Evolutionary conservation across 2,797 vertebrate species (phyloP).

Genomic region (Etheostoma perlongum): DNA sequence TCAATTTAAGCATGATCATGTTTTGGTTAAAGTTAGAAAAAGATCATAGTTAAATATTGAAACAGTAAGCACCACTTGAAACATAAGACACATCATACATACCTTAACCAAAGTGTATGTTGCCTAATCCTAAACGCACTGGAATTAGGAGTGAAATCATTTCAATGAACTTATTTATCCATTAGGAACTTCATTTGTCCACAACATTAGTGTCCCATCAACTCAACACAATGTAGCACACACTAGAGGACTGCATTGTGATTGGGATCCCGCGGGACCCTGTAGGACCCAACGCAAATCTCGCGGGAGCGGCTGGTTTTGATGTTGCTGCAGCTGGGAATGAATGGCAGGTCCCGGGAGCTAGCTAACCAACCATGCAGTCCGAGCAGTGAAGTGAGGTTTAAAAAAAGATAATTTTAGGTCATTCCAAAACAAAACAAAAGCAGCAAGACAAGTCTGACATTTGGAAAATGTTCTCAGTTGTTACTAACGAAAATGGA

Average conservation of each 20-base stretch:
- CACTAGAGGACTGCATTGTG: too few relatives aligned
- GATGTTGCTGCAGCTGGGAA: too few relatives aligned
- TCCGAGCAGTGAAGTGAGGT: background rate
- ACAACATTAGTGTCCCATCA: too few relatives aligned
- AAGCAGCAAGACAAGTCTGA: background rate
- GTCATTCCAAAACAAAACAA: background rate
- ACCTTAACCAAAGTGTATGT: background rate
- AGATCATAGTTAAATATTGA: background rate
- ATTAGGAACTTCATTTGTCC: too few relatives aligned
- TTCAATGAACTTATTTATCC: too few relatives aligned
- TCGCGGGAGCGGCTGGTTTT: too few relatives aligned
- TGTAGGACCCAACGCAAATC: too few relatives aligned
- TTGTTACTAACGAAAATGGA: background rate
- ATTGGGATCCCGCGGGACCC: too few relatives aligned
- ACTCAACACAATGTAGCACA: too few relatives aligned
- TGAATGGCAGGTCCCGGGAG: too few relatives aligned
- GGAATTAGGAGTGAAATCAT: too few relatives aligned
- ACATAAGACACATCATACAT: background rate
- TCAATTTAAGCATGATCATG: background rate
- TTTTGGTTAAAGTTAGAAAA: background rate
- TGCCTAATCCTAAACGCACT: background rate
- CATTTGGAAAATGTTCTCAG: background rate
- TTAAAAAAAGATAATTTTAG: background rate
- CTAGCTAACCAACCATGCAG: too few relatives aligned
- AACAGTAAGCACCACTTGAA: background rate